Base-by-base conservation (phyloP, 2,888 invertebrate genomes). In the Amphimallon solstitiale region DNA sequence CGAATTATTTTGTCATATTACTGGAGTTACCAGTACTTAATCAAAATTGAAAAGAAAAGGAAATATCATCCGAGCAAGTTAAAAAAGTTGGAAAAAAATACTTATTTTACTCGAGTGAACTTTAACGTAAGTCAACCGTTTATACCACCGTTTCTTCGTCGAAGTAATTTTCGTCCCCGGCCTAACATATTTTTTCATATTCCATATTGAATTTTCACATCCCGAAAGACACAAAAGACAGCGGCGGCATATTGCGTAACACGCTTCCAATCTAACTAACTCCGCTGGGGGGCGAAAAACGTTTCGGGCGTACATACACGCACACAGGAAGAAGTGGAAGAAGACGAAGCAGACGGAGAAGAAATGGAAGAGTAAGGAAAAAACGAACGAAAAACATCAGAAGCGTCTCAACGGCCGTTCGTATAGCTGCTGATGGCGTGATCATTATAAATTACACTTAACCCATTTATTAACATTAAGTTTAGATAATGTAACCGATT, bases 401-500 rank as follows among this genome's bases (percentile, higher is more conserved):
- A 34, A 59, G 14, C 43, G 23, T 34, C 10, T 21, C n/a, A n/a
- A n/a, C n/a, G n/a, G 43, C 43, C 10, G 23, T 9, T 29, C 15
- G 6, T 23, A 14, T n/a, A 29, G 43, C 56, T 59, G 56, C 23
- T 59, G 43, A 59, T 59, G 56, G 56, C 56, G 43, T 43, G 43
- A 59, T 59, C 56, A 59, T 59, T 59, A 59, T 59, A 59, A 59
- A 59, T 59, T 59, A 59, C 43, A 17, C 34, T 29, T 59, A 59
- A 59, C 40, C 38, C 56, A 45, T 59, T 59, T 59, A 59, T 59
- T 59, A 59, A 23, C 56, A 59, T 59, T 59, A 59, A 59, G 56
- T 43, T 59, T 59, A 59, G 34, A 59, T 17, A 45, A 45, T 45
- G 34, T 10, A 15, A 10, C 23, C 7, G 54, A 14, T 64, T 59